Conservation (phyloP, 2,888 invertebrate genomes). For the Fragum whitleyi region DNA sequence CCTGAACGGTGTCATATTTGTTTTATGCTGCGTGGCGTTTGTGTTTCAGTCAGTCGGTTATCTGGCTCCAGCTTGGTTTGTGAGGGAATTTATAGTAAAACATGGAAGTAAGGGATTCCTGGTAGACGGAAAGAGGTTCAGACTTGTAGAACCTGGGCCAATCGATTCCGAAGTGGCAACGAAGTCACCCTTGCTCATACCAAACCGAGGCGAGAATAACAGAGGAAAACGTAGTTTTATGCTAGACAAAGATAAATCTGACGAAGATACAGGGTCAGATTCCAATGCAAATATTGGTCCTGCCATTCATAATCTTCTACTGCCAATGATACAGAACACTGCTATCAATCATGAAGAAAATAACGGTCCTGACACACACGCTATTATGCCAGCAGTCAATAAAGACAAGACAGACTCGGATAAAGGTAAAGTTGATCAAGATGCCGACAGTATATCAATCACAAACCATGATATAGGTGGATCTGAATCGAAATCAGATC, state of each 20-base stretch:
- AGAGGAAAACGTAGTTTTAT: not conserved
- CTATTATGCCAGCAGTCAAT: too few species aligned
- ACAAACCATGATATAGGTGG: too few species aligned
- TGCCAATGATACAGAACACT: not conserved
- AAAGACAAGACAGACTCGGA: too few species aligned
- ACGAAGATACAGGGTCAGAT: not conserved
- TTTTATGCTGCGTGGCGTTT: constrained; percentile 31
- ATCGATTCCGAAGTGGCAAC: not conserved
- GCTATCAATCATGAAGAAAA: not conserved
- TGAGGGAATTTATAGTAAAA: constrained; percentile 6
- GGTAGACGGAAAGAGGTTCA: constrained; percentile 7
- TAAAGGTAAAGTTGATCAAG: too few species aligned
- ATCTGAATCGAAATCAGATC: not conserved
- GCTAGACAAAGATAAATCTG: not conserved
- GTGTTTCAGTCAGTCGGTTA: constrained; percentile 46
- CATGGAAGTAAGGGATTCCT: constrained; percentile 6
- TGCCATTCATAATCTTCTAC: too few species aligned
- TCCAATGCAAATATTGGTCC: too few species aligned
- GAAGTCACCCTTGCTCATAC: not conserved
- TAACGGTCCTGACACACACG: not conserved
- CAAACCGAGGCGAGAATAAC: not conserved
- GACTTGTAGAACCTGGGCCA: not conserved
- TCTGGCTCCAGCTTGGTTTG: constrained; percentile 55
- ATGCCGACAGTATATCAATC: too few species aligned
- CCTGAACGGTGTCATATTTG: constrained; percentile 31